Evolutionary conservation across 2,888 invertebrate genomes (phyloP).

Genomic region (Crepidodera aurea): DNA sequence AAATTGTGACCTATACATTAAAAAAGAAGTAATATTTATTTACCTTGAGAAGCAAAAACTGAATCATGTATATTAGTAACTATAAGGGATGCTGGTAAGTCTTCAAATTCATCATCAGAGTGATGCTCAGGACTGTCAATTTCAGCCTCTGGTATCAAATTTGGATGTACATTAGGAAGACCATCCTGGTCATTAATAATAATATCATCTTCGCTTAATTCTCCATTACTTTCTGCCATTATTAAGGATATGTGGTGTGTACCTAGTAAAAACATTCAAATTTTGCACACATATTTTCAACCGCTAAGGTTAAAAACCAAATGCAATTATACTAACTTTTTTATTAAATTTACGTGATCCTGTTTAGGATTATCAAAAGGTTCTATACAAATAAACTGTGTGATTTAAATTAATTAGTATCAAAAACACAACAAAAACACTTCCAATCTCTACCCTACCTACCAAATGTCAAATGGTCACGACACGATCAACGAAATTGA

Average conservation of each 20-base stretch:
- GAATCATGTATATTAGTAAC: constrained; percentile 87
- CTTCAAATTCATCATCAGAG: constrained; percentile 77
- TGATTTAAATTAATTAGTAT: constrained; percentile 17
- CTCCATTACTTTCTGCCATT: constrained; percentile 54
- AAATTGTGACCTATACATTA: too few species aligned
- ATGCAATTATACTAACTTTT: not conserved
- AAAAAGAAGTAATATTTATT: too few species aligned
- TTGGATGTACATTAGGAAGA: constrained; percentile 84
- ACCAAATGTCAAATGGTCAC: constrained; percentile 30
- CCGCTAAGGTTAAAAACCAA: not conserved
- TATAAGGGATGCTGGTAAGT: constrained; percentile 87
- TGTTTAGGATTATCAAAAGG: not conserved
- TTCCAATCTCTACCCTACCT: constrained; percentile 13
- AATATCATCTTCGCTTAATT: constrained; percentile 71
- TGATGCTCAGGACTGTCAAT: constrained; percentile 71
- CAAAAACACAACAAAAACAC: constrained; percentile 27
- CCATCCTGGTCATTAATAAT: constrained; percentile 88
- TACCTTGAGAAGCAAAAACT: constrained; percentile 70
- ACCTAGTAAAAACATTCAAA: not conserved
- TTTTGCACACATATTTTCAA: not conserved
- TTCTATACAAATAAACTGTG: constrained; percentile 4
- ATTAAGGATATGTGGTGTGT: too few species aligned
- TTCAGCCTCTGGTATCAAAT: constrained; percentile 74
- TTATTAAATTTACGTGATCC: not conserved
- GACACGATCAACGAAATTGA: not conserved